phyloP scores from a whole-genome alignment of 2,888 invertebrate genomes.

The Nomada ruficornis region DNA sequence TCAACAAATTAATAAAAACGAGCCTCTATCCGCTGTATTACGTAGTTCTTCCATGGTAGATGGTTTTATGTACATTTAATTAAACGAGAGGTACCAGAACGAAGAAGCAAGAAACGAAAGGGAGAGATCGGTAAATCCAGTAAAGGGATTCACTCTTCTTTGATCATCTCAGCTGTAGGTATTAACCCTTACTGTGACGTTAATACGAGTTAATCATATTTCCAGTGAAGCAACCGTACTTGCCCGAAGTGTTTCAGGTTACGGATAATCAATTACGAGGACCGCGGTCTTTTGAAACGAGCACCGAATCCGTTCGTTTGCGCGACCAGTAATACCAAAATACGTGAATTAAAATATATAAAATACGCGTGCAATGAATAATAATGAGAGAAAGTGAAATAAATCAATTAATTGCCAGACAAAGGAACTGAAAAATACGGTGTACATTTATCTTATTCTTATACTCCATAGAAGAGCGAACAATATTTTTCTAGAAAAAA shows the following conservation, averaged over 20 bases:
- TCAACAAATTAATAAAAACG: background rate
- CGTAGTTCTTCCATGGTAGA: background rate
- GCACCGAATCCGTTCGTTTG: constrained; percentile 32
- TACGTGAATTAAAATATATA: no score
- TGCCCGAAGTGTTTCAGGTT: constrained; percentile 32
- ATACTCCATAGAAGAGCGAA: no score
- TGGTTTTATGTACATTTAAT: constrained; percentile 11
- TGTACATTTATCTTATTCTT: no score
- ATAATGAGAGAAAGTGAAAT: no score
- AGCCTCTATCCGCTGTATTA: background rate
- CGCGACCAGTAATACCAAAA: background rate
- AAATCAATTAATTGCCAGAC: no score
- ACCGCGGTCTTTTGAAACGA: constrained; percentile 36
- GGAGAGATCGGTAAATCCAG: constrained; percentile 17
- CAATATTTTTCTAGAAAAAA: no score
- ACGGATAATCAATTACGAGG: constrained; percentile 51
- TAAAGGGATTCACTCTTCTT: constrained; percentile 20
- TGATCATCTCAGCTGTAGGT: constrained; percentile 10
- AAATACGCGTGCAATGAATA: no score
- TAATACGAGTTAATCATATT: constrained; percentile 57
- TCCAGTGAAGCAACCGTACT: constrained; percentile 33
- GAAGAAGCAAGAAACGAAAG: background rate
- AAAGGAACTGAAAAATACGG: no score
- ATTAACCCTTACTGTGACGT: constrained; percentile 44
- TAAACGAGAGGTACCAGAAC: constrained; percentile 22